phyloP scores from a whole-genome alignment of 1,140 invertebrate species.

The Meteorus sp. region DNA sequence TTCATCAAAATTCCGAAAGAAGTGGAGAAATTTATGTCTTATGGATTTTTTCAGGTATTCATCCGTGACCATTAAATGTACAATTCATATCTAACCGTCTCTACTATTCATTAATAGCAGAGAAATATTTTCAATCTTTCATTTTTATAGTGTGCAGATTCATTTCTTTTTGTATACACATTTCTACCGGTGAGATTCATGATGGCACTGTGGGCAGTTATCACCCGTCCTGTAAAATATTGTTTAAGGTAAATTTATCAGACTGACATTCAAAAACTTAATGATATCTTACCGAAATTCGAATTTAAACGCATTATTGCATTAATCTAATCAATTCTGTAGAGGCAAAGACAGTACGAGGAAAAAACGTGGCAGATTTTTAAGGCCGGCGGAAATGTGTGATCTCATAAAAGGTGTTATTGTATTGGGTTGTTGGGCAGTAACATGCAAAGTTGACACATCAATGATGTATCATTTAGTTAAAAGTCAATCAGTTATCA shows the following conservation, averaged over 20 bases:
- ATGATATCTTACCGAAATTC: constrained; percentile 27
- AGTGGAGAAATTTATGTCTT: constrained; percentile 90
- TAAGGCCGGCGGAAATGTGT: constrained; percentile 93
- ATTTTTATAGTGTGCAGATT: constrained; percentile 84
- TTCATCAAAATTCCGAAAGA: constrained; percentile 96
- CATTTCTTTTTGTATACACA: constrained; percentile 96
- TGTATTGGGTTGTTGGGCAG: constrained; percentile 78
- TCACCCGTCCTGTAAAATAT: constrained; percentile 70
- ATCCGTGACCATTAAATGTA: neutral
- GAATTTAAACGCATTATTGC: neutral
- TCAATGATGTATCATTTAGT: constrained; percentile 99
- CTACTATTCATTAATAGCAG: constrained; percentile 1
- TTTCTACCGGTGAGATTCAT: constrained; percentile 93
- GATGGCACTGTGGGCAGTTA: constrained; percentile 79
- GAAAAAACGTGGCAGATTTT: constrained; percentile 50
- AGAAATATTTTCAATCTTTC: constrained; percentile 3
- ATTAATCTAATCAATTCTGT: constrained; percentile 19
- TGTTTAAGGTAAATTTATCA: constrained; percentile 69
- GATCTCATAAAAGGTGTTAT: constrained; percentile 93
- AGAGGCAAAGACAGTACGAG: constrained; percentile 37
- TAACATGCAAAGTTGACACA: constrained; percentile 92
- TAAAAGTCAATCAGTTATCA: constrained; percentile 98
- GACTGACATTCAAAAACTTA: neutral
- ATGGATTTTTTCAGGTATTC: constrained; percentile 86
- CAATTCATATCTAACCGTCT: neutral